phyloP scores from a whole-genome alignment of 1,140 invertebrate genomes.

The Pentalonia nigronervosa region DNA sequence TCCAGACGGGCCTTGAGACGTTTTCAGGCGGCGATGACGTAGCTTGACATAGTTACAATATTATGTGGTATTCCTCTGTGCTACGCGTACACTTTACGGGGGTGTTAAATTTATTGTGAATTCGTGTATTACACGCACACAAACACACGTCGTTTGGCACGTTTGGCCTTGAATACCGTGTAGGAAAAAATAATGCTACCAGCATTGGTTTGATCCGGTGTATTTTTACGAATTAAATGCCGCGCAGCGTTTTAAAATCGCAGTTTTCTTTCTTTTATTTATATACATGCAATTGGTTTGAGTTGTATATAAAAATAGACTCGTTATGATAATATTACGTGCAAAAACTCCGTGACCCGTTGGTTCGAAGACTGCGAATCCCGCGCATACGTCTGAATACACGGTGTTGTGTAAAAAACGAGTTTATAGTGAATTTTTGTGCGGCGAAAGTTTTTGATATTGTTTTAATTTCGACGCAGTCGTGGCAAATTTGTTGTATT shows the following conservation, averaged over 20 bases:
- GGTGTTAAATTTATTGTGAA: conserved; percentile 48
- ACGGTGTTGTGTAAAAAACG: not conserved
- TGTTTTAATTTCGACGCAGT: not conserved
- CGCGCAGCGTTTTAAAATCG: not conserved
- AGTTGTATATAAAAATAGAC: conserved; percentile 17
- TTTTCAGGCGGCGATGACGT: conserved; percentile 18
- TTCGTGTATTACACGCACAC: not conserved
- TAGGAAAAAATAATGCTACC: not conserved
- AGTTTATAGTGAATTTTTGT: not conserved
- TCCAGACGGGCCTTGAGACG: conserved; percentile 46
- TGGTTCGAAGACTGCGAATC: not conserved
- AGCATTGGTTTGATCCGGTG: not conserved
- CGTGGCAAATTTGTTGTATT: not conserved
- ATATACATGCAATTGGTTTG: not conserved
- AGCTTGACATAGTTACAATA: conserved; percentile 17
- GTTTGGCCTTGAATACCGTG: conserved; percentile 19
- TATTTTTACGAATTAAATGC: conserved; percentile 33
- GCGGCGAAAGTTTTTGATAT: not conserved
- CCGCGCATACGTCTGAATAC: not conserved
- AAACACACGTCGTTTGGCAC: not conserved
- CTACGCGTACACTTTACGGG: conserved; percentile 18
- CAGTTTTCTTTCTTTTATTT: conserved; percentile 22
- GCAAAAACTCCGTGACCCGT: not conserved
- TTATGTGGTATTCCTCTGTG: not conserved
- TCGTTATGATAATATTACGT: conserved; percentile 10